Conservation (phyloP, 1,140 invertebrate species). For the Proales similis region DNA sequence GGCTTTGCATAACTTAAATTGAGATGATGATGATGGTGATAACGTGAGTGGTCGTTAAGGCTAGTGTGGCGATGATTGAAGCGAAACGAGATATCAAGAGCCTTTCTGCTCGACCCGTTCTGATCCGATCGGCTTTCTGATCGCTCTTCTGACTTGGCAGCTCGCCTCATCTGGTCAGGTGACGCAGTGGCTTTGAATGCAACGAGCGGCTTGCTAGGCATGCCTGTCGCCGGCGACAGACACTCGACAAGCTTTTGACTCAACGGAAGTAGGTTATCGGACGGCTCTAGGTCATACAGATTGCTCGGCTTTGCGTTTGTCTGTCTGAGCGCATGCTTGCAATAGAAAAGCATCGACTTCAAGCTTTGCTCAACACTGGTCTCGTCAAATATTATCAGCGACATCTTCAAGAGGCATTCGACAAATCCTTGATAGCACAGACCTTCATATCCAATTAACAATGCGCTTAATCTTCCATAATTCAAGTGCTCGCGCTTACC, state of each 20-base stretch:
- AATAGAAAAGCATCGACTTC: conserved; percentile 12
- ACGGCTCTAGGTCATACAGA: background rate
- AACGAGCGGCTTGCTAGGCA: too few relatives aligned
- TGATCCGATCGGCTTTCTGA: too few relatives aligned
- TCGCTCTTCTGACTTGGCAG: too few relatives aligned
- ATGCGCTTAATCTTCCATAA: background rate
- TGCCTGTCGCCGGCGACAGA: too few relatives aligned
- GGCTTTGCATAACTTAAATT: conserved; percentile 2
- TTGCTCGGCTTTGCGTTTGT: conserved; percentile 5
- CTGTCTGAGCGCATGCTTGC: conserved; percentile 13
- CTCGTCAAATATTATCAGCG: conserved; percentile 29
- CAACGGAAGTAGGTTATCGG: background rate
- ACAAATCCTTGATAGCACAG: conserved; percentile 37
- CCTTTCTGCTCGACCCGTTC: too few relatives aligned
- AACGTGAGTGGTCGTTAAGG: too few relatives aligned
- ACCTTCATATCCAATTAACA: background rate
- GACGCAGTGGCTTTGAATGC: too few relatives aligned
- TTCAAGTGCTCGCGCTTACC: background rate
- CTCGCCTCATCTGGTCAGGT: too few relatives aligned
- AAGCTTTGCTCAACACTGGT: conserved; percentile 12
- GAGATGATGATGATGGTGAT: background rate
- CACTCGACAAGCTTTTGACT: too few relatives aligned
- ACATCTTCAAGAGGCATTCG: conserved; percentile 18
- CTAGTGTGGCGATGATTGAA: too few relatives aligned
- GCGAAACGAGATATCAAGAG: too few relatives aligned